Base-by-base conservation (phyloP, 2,797 vertebrate genomes). In the Muscicapa striata region DNA sequence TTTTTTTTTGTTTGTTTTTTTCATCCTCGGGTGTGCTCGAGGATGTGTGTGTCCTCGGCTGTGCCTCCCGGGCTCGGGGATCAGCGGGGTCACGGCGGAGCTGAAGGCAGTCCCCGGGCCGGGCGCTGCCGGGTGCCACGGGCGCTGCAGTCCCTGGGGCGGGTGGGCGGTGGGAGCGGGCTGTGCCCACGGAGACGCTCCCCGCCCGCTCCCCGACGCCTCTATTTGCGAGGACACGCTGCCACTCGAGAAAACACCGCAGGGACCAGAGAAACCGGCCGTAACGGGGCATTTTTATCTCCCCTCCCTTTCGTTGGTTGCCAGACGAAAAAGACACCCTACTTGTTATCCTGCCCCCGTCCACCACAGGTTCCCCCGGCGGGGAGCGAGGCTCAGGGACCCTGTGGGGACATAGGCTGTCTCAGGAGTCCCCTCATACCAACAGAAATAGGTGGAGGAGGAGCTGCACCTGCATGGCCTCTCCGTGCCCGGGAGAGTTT, bases 401-500 rank as follows among this genome's bases (percentile, higher is more conserved):
- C 22, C 45, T 34, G 36, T 4, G 30, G 32, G n/a, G 14, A 11
- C 75, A 66, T 19, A 1, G 7, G 32, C 1, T 3, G 15, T 45
- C 49, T 62, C 57, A 41, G 59, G 32, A 68, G 46, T 43, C 55
- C 34, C 30, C 32, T 63, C 26, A n/a, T 0, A 4, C 34, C 32
- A 59, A 4, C 19, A 77, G 52, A 85, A 79, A 38, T 34, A 74
- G 24, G 19, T 36, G 40, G 45, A 57, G 43, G 13, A 87, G 46
- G 26, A 67, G 30, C 36, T 0, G 3, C 66, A 84, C 86, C 92
- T 91, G 66, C 46, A 26, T 2, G 51, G 54, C 52, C 87, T 72
- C 1, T 0, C 5, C 0, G 1, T 55, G 57, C 78, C 29, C 23
- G 3, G 32, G 20, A 81, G 24, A 66, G 15, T 8, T 4, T 36